A percentile compares a stretch with the other conserved stretches of the same genome.
Evolutionary conservation across 2,113 vertebrate genomes (phyloP).

Genomic region (Trichomycterus rosablanca): DNA sequence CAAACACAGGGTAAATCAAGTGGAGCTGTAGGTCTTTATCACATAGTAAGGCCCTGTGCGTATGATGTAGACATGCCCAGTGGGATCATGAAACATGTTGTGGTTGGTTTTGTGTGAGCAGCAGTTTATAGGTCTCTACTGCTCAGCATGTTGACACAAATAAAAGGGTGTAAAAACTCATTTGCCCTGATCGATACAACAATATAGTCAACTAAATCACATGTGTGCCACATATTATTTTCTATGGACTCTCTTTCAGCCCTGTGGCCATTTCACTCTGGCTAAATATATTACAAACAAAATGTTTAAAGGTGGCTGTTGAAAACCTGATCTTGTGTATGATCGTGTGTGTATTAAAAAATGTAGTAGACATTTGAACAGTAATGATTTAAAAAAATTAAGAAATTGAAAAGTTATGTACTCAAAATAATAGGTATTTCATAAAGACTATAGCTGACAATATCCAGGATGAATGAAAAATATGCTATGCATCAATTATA

Average conservation of each 20-base stretch:
- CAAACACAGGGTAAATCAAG: constrained; percentile 24
- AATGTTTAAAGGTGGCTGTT: too few species aligned
- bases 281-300: too few species aligned
- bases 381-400: too few species aligned
- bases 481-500: too few species aligned
- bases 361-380: too few species aligned
- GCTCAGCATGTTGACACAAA: constrained; percentile 19
- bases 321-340: too few species aligned
- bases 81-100: constrained; percentile 42
- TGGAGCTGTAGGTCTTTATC: constrained; percentile 19
- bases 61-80: constrained; percentile 38
- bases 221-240: not conserved
- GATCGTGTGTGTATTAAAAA: too few species aligned
- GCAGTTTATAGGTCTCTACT: constrained; percentile 4
- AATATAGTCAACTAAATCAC: constrained; percentile 35
- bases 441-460: too few species aligned
- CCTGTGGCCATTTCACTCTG: too few species aligned
- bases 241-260: not conserved
- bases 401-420: too few species aligned
- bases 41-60: constrained; percentile 34
- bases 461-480: too few species aligned
- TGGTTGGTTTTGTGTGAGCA: constrained; percentile 25
- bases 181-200: constrained; percentile 31
- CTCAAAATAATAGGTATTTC: too few species aligned
- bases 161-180: constrained; percentile 28